phyloP scores from a whole-genome alignment of 2,888 invertebrate genomes.

The Tolmerus cingulatus region DNA sequence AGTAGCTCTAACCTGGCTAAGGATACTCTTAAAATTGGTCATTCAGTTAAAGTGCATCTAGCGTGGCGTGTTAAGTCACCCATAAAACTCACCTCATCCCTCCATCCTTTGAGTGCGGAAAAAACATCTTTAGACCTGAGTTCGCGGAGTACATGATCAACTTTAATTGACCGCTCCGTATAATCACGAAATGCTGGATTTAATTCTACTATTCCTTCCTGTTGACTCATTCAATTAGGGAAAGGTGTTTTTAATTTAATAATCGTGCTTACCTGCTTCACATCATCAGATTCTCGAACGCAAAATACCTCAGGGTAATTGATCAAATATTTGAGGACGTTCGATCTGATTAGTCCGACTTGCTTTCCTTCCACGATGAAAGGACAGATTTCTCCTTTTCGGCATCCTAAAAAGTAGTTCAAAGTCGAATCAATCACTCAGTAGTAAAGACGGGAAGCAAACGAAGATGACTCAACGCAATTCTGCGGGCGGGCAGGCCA shows the following conservation, averaged over 20 bases:
- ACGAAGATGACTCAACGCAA: neutral
- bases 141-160: conserved; percentile 81
- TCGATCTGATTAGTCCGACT: conserved; percentile 86
- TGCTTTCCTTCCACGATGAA: conserved; percentile 89
- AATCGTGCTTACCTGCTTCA: conserved; percentile 56
- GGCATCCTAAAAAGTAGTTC: conserved; percentile 69
- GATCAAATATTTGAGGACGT: conserved; percentile 81
- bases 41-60: neutral
- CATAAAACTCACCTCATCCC: conserved; percentile 78
- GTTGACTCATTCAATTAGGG: neutral
- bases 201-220: conserved; percentile 76
- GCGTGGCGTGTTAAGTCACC: neutral
- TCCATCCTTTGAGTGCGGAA: conserved; percentile 87
- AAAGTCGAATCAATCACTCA: neutral
- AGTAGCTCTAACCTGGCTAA: no score
- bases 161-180: conserved; percentile 77
- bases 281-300: conserved; percentile 60
- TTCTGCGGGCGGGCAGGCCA: neutral
- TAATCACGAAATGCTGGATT: conserved; percentile 89
- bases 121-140: conserved; percentile 79
- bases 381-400: conserved; percentile 81
- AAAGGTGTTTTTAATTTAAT: neutral
- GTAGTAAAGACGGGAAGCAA: conserved; percentile 45
- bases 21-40: no score
- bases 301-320: conserved; percentile 80